Conservation (phyloP, 2,113 vertebrate genomes). For the Crocuta crocuta region DNA sequence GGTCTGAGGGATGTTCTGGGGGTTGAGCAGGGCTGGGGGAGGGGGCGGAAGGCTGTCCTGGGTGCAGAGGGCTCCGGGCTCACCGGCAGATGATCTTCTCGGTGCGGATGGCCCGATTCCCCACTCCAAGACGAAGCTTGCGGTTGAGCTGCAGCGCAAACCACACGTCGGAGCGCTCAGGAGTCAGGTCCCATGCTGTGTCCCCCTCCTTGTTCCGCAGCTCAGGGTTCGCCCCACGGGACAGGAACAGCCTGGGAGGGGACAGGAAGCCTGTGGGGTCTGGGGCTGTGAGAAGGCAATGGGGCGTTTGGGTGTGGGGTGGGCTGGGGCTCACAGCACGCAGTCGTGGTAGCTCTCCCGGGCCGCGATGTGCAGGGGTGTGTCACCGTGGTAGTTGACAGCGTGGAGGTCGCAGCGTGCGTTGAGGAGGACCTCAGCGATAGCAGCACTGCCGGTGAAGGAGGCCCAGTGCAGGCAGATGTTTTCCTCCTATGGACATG, state of each 20-base stretch:
- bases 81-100: slow-evolving; percentile 95
- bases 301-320: accelerated
- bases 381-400: slow-evolving; percentile 94
- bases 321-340: slow-evolving; percentile 89
- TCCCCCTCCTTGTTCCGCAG: slow-evolving; percentile 94
- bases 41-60: accelerated
- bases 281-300: accelerated
- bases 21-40: accelerated
- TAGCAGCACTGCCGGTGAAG: slow-evolving; percentile 93
- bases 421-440: slow-evolving; percentile 94
- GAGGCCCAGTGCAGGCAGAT: slow-evolving; percentile 96
- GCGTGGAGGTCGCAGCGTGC: slow-evolving; percentile 92
- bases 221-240: slow-evolving; percentile 93
- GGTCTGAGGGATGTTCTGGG: too few species aligned
- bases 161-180: slow-evolving; percentile 92
- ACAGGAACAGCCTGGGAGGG: slow-evolving; percentile 91
- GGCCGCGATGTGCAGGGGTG: slow-evolving; percentile 93
- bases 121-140: slow-evolving; percentile 92
- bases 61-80: not conserved
- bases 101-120: slow-evolving; percentile 91
- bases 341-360: slow-evolving; percentile 94
- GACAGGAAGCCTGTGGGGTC: too few species aligned
- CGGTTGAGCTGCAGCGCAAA: slow-evolving; percentile 95
- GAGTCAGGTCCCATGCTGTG: slow-evolving; percentile 91
- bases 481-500: slow-evolving; percentile 90